Percentiles rank a stretch among this genome's conserved stretches.
phyloP scores from a whole-genome alignment of 1,140 invertebrate species.

The Achroia grisella region DNA sequence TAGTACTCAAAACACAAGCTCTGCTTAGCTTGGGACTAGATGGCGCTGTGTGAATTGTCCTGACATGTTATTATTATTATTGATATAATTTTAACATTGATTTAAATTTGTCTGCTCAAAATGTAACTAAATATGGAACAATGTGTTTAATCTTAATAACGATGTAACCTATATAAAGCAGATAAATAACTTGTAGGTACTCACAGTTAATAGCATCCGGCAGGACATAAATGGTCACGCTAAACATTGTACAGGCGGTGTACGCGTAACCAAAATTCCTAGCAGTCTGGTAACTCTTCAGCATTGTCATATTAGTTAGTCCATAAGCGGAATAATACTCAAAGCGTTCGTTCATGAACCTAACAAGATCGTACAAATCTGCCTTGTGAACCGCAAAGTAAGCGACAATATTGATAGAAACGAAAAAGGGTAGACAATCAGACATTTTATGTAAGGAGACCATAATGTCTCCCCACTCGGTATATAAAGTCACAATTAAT shows the following conservation, averaged over 20 bases:
- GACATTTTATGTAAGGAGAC: constrained; percentile 41
- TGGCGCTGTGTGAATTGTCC: no score
- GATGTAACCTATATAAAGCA: no score
- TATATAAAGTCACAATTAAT: constrained; percentile 38
- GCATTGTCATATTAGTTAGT: constrained; percentile 59
- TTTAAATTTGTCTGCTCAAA: no score
- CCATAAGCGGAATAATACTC: constrained; percentile 47
- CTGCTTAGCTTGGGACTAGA: no score
- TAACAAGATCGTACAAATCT: constrained; percentile 39
- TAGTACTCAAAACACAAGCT: no score
- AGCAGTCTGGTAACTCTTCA: constrained; percentile 35
- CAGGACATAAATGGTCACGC: constrained; percentile 44
- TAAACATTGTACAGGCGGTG: constrained; percentile 47
- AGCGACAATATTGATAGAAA: constrained; percentile 37
- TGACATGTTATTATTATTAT: no score
- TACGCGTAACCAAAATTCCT: constrained; percentile 46
- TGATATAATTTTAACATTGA: no score
- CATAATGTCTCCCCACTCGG: constrained; percentile 45
- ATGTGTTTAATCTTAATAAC: no score
- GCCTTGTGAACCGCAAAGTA: constrained; percentile 40
- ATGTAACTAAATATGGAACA: no score
- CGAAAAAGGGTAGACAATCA: constrained; percentile 39
- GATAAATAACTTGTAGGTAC: no score
- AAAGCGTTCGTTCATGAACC: constrained; percentile 44
- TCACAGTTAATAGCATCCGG: constrained; percentile 47